Evolutionary conservation across 2,113 vertebrate species (phyloP).

Genomic region (Pelusios castaneus): DNA sequence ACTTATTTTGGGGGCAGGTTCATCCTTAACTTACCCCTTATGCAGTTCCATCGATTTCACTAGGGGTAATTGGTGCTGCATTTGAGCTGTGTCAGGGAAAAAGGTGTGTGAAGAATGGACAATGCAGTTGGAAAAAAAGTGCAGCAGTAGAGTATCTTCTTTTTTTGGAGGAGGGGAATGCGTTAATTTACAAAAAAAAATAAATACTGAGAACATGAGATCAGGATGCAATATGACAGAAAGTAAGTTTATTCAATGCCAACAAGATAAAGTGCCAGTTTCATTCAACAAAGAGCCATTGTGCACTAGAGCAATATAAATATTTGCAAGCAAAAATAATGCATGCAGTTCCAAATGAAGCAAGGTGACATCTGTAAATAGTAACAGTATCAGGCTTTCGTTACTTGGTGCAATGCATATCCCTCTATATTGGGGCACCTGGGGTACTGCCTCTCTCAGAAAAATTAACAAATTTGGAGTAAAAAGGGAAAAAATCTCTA

Average conservation of each 20-base stretch:
- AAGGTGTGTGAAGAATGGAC: neutral
- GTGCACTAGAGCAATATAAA: neutral
- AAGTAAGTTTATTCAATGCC: neutral
- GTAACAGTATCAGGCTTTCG: neutral
- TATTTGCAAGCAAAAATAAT: neutral
- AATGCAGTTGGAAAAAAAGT: neutral
- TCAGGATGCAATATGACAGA: neutral
- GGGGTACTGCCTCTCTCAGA: accelerated
- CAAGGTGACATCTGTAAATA: neutral
- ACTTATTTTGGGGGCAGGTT: neutral
- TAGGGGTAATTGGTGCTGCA: neutral
- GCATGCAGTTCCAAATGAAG: neutral
- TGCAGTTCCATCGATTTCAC: neutral
- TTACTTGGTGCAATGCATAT: slow-evolving; percentile 7
- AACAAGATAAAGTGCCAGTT: neutral
- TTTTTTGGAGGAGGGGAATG: neutral
- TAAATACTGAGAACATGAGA: neutral
- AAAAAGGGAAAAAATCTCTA: neutral
- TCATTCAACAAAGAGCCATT: neutral
- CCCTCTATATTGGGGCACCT: neutral
- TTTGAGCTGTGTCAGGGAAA: neutral
- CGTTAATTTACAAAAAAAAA: neutral
- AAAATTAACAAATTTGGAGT: neutral
- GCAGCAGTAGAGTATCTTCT: neutral
- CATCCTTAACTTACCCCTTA: neutral